phyloP scores from a whole-genome alignment of 2,113 vertebrate species.

The Hemiscyllium ocellatum region DNA sequence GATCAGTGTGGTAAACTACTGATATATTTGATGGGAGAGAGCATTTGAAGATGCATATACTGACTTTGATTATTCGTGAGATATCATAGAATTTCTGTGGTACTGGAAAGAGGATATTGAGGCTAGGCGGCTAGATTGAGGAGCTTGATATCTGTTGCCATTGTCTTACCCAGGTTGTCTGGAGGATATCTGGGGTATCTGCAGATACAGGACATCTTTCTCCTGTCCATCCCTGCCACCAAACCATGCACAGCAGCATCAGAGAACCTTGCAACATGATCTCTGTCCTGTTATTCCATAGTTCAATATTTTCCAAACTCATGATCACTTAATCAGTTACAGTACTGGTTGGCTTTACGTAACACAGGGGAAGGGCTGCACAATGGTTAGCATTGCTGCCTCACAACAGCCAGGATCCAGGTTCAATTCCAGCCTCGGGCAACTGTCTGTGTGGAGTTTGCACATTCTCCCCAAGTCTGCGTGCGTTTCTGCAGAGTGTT shows the following conservation, averaged over 20 bases:
- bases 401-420: too few relatives aligned
- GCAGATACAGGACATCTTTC: neutral
- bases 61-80: neutral
- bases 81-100: neutral
- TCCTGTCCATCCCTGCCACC: neutral
- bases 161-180: too few relatives aligned
- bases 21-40: neutral
- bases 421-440: too few relatives aligned
- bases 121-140: too few relatives aligned
- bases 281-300: neutral
- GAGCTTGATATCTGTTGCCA: too few relatives aligned
- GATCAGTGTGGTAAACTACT: neutral
- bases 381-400: too few relatives aligned
- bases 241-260: neutral
- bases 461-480: too few relatives aligned
- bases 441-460: too few relatives aligned
- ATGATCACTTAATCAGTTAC: neutral
- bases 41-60: neutral
- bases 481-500: too few relatives aligned
- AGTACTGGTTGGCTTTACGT: neutral
- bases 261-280: neutral
- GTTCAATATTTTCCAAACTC: neutral
- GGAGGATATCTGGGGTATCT: neutral
- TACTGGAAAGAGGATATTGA: too few relatives aligned
- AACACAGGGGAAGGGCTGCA: too few relatives aligned